Conservation (phyloP, 2,797 vertebrate species). For the Anniella stebbinsi region DNA sequence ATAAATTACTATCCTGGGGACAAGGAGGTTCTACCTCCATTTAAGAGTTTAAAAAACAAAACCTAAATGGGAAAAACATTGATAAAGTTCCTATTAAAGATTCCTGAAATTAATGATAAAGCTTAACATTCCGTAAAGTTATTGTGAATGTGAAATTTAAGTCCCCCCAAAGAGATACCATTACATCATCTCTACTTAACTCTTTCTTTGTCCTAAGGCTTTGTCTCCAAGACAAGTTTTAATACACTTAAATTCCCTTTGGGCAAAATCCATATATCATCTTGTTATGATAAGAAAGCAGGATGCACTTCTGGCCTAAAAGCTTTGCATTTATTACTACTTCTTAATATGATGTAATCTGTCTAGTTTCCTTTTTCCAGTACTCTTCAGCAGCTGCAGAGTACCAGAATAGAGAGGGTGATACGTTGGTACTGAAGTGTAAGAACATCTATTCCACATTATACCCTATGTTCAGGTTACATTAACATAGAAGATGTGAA, state of each 20-base stretch:
- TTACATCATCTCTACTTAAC: not conserved
- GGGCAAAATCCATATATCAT: not conserved
- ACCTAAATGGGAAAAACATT: not conserved
- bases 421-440: not conserved
- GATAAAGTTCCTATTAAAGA: not conserved
- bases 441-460: not conserved
- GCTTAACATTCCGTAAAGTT: not conserved
- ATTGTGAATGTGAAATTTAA: not conserved
- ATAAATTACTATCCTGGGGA: not conserved
- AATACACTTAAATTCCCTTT: not conserved
- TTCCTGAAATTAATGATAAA: not conserved
- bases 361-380: not conserved
- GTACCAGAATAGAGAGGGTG: not conserved
- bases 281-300: not conserved
- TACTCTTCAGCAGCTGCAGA: not conserved
- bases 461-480: not conserved
- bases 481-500: not conserved
- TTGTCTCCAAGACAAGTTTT: not conserved
- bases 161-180: not conserved
- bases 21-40: not conserved
- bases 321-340: not conserved
- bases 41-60: not conserved
- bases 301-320: not conserved
- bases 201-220: not conserved
- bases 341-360: not conserved